These are phyloP conservation scores for Conus betulinus DNA, from an alignment of 1,140 invertebrate genomes.

Conservation along the genomic window DNA sequence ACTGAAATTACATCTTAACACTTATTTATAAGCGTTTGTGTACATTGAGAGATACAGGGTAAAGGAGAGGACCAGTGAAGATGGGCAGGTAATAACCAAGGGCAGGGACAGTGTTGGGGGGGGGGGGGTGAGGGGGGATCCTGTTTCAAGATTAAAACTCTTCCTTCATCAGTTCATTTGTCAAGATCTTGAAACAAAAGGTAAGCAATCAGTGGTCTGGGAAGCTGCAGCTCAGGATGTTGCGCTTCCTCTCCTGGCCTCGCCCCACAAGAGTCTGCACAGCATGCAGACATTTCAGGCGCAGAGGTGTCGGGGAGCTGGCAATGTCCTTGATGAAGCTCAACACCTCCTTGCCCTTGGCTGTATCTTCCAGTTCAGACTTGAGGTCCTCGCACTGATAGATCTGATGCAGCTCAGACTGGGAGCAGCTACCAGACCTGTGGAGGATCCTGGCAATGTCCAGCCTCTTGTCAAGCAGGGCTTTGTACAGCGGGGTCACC, in stretches of 20 bases:
- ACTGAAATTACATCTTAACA: no score
- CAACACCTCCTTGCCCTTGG: conserved; percentile 21
- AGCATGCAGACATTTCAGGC: not conserved
- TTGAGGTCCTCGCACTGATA: conserved; percentile 22
- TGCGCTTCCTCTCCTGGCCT: not conserved
- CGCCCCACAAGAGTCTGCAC: conserved; percentile 16
- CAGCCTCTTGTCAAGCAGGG: conserved; percentile 28
- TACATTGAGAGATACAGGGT: no score
- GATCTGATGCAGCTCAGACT: conserved; percentile 28
- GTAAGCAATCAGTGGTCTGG: conserved; percentile 24
- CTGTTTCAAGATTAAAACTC: not conserved
- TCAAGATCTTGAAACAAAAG: conserved; percentile 22
- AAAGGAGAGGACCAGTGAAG: no score
- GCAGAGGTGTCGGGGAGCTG: not conserved
- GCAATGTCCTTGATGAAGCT: conserved; percentile 15
- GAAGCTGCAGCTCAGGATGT: conserved; percentile 3
- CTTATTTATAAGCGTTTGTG: no score
- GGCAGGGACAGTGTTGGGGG: no score
- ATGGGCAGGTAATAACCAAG: no score
- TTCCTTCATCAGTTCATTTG: not conserved
- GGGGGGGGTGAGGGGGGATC: no score
- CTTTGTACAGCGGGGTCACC: conserved; percentile 33
- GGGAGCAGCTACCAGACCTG: conserved; percentile 22
- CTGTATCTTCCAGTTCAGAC: conserved; percentile 29
- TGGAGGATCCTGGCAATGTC: conserved; percentile 30